Percentiles rank a stretch among this genome's conserved stretches.
phyloP scores from a whole-genome alignment of 2,888 invertebrate genomes.

The Microplitis manilae region DNA sequence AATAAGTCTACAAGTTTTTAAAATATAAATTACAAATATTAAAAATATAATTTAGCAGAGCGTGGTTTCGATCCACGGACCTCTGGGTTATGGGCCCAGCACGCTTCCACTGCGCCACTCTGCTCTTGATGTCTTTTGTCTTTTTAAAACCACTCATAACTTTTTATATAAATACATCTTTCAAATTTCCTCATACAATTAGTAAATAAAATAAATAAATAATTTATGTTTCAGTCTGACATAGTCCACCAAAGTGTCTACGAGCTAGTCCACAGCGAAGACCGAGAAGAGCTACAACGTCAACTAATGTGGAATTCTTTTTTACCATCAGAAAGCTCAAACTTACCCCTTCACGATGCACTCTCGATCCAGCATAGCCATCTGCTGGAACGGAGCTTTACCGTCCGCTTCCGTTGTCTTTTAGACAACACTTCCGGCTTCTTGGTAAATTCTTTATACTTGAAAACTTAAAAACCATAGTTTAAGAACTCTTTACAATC shows the following conservation, averaged over 20 bases:
- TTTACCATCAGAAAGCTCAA: slow-evolving; percentile 84
- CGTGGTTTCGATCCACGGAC: slow-evolving; percentile 68
- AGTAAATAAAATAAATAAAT: not conserved
- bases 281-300: slow-evolving; percentile 95
- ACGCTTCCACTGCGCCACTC: slow-evolving; percentile 70
- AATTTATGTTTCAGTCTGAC: slow-evolving; percentile 86
- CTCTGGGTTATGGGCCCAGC: slow-evolving; percentile 69
- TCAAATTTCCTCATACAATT: not conserved
- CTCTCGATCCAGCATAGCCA: slow-evolving; percentile 91
- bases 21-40: slow-evolving; percentile 20
- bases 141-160: not conserved
- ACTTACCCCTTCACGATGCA: slow-evolving; percentile 88
- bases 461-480: not conserved
- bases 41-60: slow-evolving; percentile 58
- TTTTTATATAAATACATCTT: not conserved
- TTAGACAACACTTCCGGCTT: slow-evolving; percentile 99
- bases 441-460: slow-evolving; percentile 79
- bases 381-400: slow-evolving; percentile 95
- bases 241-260: slow-evolving; percentile 99
- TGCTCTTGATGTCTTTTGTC: slow-evolving; percentile 32
- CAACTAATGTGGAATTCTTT: slow-evolving; percentile 97
- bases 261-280: slow-evolving; percentile 99
- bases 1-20: not conserved
- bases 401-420: slow-evolving; percentile 98
- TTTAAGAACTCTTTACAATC: not conserved